Evolutionary conservation across 2,888 invertebrate genomes (phyloP).

Genomic region (Notodromas monacha): DNA sequence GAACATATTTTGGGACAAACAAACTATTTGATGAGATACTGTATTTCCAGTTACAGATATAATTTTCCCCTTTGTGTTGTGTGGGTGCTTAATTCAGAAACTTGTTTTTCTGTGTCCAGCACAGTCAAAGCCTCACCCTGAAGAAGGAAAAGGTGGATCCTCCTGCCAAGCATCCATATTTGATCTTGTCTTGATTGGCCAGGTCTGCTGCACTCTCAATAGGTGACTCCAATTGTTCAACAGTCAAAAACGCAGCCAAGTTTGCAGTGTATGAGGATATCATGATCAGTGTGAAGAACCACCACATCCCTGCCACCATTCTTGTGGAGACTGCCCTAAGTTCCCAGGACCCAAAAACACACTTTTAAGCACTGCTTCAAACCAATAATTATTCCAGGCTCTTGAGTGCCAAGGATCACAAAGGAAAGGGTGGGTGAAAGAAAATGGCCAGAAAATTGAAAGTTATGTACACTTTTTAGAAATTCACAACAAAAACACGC

Average conservation of each 20-base stretch:
- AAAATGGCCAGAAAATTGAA: too few species aligned
- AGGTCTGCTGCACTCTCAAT: slow-evolving; percentile 15
- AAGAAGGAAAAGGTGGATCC: slow-evolving; percentile 23
- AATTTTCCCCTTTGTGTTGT: too few species aligned
- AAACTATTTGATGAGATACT: too few species aligned
- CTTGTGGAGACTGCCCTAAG: slow-evolving; percentile 11
- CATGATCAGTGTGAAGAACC: slow-evolving; percentile 14
- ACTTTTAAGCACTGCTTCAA: neutral
- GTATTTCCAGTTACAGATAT: too few species aligned
- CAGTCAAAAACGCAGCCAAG: slow-evolving; percentile 14
- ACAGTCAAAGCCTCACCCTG: slow-evolving; percentile 10
- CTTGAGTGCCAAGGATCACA: too few species aligned
- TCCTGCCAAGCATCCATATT: slow-evolving; percentile 19
- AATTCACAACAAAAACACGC: too few species aligned
- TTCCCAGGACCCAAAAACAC: neutral
- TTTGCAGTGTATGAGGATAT: slow-evolving; percentile 15
- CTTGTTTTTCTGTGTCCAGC: too few species aligned
- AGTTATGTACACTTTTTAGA: too few species aligned
- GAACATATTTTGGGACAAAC: too few species aligned
- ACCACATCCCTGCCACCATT: slow-evolving; percentile 12
- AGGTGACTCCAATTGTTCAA: slow-evolving; percentile 16
- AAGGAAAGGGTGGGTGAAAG: too few species aligned
- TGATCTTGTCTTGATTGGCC: slow-evolving; percentile 15
- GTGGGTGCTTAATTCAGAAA: too few species aligned
- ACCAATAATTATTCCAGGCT: neutral